Conservation (phyloP, 2,113 vertebrate species). For the Mugil cephalus region DNA sequence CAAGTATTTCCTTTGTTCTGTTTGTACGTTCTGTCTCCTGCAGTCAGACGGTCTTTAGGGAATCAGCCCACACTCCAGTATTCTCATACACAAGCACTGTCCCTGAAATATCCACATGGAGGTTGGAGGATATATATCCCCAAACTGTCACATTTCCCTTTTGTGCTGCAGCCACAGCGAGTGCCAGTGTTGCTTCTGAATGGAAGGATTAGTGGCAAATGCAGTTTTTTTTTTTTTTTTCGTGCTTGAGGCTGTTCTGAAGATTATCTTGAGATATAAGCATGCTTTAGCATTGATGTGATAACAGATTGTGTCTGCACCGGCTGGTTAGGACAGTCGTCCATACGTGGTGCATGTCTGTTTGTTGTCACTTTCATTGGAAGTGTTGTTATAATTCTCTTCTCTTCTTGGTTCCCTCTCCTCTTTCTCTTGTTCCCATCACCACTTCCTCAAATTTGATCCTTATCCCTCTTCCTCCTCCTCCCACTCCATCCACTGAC, state of each 20-base stretch:
- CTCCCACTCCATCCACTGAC: conserved; percentile 2
- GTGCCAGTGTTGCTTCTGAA: conserved; percentile 23
- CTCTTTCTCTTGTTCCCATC: background rate
- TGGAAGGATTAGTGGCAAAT: conserved; percentile 57
- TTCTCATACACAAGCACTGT: conserved; percentile 49
- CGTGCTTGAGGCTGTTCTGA: conserved; percentile 48
- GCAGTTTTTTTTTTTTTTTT: conserved; percentile 5
- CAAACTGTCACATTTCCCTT: conserved; percentile 51
- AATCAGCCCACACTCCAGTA: conserved; percentile 40
- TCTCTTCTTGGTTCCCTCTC: conserved; percentile 3
- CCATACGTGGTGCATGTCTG: conserved; percentile 13
- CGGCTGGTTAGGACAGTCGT: conserved; percentile 38
- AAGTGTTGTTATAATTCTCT: conserved; percentile 8
- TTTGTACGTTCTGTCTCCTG: conserved; percentile 29
- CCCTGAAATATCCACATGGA: conserved; percentile 61
- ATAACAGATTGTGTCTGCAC: conserved; percentile 32
- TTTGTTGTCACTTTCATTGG: background rate
- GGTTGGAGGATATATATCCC: conserved; percentile 30
- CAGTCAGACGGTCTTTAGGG: conserved; percentile 34
- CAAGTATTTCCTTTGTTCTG: conserved; percentile 1
- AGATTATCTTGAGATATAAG: conserved; percentile 59
- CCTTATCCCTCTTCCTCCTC: background rate
- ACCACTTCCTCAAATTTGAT: conserved; percentile 2
- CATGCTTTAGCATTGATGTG: conserved; percentile 35
- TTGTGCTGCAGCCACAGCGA: conserved; percentile 45